Percentiles rank a stretch among this genome's conserved stretches.
These are phyloP conservation scores for Bergia sp. DNA, from an alignment of 92 coral and sea anemone genomes.

Conservation along the genomic window DNA sequence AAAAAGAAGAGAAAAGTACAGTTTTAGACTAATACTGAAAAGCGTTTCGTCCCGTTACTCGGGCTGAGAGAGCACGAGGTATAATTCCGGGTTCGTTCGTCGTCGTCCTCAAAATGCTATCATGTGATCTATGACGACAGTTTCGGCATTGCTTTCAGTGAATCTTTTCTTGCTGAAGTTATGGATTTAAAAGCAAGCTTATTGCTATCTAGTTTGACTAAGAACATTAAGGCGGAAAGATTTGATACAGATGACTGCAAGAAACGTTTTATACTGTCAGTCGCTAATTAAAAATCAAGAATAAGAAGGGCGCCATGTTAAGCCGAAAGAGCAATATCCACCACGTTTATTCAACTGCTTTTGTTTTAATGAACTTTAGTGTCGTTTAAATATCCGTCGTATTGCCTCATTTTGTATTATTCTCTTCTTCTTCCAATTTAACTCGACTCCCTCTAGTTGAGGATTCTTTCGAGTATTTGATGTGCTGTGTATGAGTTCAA, in stretches of 20 bases:
- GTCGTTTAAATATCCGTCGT: not conserved
- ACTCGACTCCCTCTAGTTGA: too few species aligned
- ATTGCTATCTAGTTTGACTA: constrained; percentile 1
- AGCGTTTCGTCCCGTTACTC: constrained; percentile 1
- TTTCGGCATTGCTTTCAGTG: constrained; percentile 13
- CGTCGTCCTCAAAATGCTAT: constrained; percentile 10
- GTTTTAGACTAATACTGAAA: too few species aligned
- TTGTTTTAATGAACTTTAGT: constrained; percentile 8
- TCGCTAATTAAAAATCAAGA: constrained; percentile 12
- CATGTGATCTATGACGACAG: not conserved
- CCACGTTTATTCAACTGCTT: not conserved
- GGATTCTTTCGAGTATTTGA: not conserved
- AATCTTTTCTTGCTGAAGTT: constrained; percentile 1
- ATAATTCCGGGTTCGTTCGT: constrained; percentile 10
- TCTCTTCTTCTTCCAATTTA: not conserved
- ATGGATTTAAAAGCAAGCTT: constrained; percentile 10
- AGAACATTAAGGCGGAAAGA: constrained; percentile 3
- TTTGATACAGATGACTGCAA: constrained; percentile 9
- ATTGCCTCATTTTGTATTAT: constrained; percentile 7
- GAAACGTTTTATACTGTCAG: constrained; percentile 2
- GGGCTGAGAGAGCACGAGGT: constrained; percentile 12
- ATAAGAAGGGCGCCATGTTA: constrained; percentile 2
- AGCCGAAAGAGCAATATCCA: constrained; percentile 8
- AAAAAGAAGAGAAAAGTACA: too few species aligned
- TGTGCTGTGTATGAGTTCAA: not conserved